Percentiles rank a stretch among this genome's conserved stretches.
Evolutionary conservation across 2,113 vertebrate species (phyloP).

Genomic region (Camelus dromedarius): DNA sequence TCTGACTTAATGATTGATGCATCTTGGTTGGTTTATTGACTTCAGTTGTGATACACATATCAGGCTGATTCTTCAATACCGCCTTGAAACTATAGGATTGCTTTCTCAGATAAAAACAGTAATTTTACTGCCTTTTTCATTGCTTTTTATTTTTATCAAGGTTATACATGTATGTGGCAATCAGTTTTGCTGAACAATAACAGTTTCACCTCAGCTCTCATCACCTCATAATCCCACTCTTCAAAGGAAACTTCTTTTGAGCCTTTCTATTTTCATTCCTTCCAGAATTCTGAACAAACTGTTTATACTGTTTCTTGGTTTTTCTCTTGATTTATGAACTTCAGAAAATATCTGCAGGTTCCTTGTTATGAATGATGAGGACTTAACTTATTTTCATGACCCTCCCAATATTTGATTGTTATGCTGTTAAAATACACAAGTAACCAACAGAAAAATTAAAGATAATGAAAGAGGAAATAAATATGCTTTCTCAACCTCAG

Average conservation of each 20-base stretch:
- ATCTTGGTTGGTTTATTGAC: conserved; percentile 7
- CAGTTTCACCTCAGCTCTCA: not conserved
- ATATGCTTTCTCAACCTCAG: not conserved
- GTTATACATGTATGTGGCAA: not conserved
- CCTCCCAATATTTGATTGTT: not conserved
- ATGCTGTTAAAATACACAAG: not conserved
- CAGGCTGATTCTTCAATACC: not conserved
- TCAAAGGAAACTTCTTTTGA: conserved; percentile 8
- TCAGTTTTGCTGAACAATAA: not conserved
- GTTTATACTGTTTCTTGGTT: not conserved
- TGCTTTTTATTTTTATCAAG: conserved; percentile 53
- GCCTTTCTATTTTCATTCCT: not conserved
- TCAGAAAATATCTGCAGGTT: not conserved
- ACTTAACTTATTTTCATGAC: conserved; percentile 49
- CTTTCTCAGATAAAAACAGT: conserved; percentile 23
- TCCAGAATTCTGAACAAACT: conserved; percentile 11
- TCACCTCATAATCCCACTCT: not conserved
- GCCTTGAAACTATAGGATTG: not conserved
- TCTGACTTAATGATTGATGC: not conserved
- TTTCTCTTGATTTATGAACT: not conserved
- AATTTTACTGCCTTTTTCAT: conserved; percentile 1
- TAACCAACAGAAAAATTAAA: conserved; percentile 40
- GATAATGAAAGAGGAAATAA: conserved; percentile 21
- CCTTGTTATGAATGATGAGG: not conserved
- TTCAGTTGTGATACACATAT: not conserved